Evolutionary conservation across 2,888 invertebrate species (phyloP).

Genomic region (Drosophila affinis): DNA sequence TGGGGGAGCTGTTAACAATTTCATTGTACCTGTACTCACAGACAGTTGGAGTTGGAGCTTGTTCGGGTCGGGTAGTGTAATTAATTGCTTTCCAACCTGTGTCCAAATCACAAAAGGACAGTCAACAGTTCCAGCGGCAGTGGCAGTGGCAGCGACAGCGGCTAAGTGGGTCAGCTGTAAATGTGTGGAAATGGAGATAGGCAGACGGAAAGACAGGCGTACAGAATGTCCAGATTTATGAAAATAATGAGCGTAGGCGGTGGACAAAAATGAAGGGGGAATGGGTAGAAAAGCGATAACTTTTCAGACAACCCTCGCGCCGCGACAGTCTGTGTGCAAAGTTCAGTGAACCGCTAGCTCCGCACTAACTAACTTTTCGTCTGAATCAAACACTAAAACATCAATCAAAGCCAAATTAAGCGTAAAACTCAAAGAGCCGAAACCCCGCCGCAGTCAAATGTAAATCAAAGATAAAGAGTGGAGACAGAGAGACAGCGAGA

Average conservation of each 20-base stretch:
- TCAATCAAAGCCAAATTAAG: conserved; percentile 78
- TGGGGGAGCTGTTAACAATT: conserved; percentile 70
- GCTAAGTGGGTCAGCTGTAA: conserved; percentile 50
- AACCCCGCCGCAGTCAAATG: conserved; percentile 65
- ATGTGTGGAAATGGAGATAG: conserved; percentile 25
- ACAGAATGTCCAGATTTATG: conserved; percentile 44
- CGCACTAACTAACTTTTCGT: conserved; percentile 19
- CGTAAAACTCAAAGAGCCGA: conserved; percentile 65
- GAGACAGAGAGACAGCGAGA: background rate
- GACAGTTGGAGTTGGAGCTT: conserved; percentile 23
- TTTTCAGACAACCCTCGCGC: conserved; percentile 25
- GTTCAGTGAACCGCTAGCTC: conserved; percentile 32
- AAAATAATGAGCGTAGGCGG: conserved; percentile 44
- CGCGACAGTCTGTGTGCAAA: too few species aligned
- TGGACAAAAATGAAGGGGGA: background rate
- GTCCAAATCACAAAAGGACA: conserved; percentile 69
- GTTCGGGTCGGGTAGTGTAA: conserved; percentile 69
- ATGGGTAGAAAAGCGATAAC: background rate
- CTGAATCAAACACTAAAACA: conserved; percentile 59
- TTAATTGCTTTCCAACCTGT: conserved; percentile 72
- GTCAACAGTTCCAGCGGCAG: conserved; percentile 37
- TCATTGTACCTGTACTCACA: conserved; percentile 46
- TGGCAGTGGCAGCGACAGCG: background rate
- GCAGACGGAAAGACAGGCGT: conserved; percentile 3
- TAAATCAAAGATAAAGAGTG: conserved; percentile 39